Evolutionary conservation across 2,888 invertebrate genomes (phyloP), one percentile per base, ranked within the genome.

Genomic region (Ophion costatus): DNA sequence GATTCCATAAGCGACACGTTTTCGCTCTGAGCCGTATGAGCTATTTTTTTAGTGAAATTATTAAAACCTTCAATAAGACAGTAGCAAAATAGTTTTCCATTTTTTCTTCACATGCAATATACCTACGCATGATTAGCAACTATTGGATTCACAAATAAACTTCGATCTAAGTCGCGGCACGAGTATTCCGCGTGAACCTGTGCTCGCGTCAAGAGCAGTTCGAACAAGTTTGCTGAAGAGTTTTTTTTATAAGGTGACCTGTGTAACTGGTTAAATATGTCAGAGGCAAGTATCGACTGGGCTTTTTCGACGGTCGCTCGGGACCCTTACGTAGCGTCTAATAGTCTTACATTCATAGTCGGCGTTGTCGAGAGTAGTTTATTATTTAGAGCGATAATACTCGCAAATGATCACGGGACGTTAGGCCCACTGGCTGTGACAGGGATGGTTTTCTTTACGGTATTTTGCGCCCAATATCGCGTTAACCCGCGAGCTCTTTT

Each of bases 381-480:
- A 87, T 87, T 87, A 87, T 87, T 87, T 79, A 87, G 70, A 61
- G 51, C 42, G 78, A 61, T 84, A 87, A 87, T 83, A 78, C 76
- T 83, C 70, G 79, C 57, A 38, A 38, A 70, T 66, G 74, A 75
- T 75, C 79, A 51, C 73, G 64, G 79, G 74, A 61, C 17, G 29
- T 38, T 78, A 11, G 64, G 61, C 56, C 75, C 73, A 7, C 73
- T 42, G 63, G 57, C 67, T 14, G 73, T 57, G 29, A 29, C 67
- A 56, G 59, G 59, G 33, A 51, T 64, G 24, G 45, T 61, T 67
- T 29, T 69, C 45, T 84, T 66, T 33, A 45, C 63, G 29, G 66
- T 70, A 29, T 66, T 77, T 67, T 59, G 29, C 57, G 38, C 33
- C 22, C 17, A 22, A n/a, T 70, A 57, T 57, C 29, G n/a, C n/a